A percentile compares a stretch with the other conserved stretches of the same genome.
phyloP scores from a whole-genome alignment of 2,888 invertebrate species.

The Leuctra nigra region DNA sequence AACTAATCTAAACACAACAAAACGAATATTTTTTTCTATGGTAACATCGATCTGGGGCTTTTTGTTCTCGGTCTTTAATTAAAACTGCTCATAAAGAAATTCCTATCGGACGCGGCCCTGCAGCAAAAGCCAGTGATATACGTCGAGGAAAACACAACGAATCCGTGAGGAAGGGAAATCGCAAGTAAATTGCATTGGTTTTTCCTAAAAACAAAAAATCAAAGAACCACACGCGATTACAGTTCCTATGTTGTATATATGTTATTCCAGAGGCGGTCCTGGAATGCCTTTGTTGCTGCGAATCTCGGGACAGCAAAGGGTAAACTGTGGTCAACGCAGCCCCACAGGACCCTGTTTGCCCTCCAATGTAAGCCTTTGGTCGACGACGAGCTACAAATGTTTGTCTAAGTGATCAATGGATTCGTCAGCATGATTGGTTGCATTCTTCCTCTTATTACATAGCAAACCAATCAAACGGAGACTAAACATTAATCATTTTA shows the following conservation, averaged over 20 bases:
- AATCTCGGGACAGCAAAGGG: constrained; percentile 20
- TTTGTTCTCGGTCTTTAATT: constrained; percentile 23
- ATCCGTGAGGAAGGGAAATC: constrained; percentile 14
- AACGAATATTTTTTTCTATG: constrained; percentile 2
- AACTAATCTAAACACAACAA: constrained; percentile 12
- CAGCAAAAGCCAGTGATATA: background rate
- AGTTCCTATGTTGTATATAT: background rate
- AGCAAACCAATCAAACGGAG: background rate
- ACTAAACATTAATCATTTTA: no score
- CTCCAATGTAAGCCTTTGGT: background rate
- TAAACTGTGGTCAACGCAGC: constrained; percentile 16
- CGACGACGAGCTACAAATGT: background rate
- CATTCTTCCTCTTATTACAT: constrained; percentile 16
- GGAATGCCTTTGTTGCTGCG: constrained; percentile 25
- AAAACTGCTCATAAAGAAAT: constrained; percentile 27
- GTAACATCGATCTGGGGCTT: constrained; percentile 4
- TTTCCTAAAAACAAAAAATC: constrained; percentile 13
- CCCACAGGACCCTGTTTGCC: background rate
- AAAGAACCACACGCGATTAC: constrained; percentile 12
- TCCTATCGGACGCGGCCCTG: constrained; percentile 22
- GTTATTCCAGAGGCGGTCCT: constrained; percentile 22
- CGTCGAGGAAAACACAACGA: background rate
- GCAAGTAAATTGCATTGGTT: constrained; percentile 18
- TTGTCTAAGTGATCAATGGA: constrained; percentile 21
- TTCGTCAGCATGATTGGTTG: constrained; percentile 8